Evolutionary conservation across 2,888 invertebrate genomes (phyloP).

Genomic region (Melanostoma mellinum): DNA sequence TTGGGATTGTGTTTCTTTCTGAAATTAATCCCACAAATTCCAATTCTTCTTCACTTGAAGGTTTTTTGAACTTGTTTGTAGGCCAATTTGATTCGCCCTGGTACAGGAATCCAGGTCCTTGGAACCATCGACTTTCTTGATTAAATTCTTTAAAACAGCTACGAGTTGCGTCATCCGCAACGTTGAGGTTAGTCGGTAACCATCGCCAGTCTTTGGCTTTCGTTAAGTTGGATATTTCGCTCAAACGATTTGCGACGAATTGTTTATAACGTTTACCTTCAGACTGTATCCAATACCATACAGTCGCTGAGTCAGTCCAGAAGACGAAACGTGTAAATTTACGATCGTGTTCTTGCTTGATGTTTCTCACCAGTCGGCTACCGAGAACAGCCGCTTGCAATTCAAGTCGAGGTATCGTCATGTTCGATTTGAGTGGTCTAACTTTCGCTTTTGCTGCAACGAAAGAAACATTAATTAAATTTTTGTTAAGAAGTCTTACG

Average conservation of each 20-base stretch:
- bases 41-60: neutral
- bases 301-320: constrained; percentile 72
- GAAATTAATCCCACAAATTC: neutral
- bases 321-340: constrained; percentile 37
- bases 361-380: constrained; percentile 23
- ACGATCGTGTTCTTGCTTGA: constrained; percentile 23
- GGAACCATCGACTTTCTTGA: constrained; percentile 5
- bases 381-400: constrained; percentile 66
- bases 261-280: neutral
- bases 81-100: constrained; percentile 1
- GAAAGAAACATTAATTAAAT: constrained; percentile 40
- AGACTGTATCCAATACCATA: neutral
- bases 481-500: constrained; percentile 42
- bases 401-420: constrained; percentile 63
- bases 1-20: neutral
- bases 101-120: constrained; percentile 5
- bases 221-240: constrained; percentile 51
- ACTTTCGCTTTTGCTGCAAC: constrained; percentile 69
- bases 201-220: constrained; percentile 25
- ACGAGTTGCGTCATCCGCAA: constrained; percentile 22
- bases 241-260: constrained; percentile 31
- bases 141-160: constrained; percentile 4
- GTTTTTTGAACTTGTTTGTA: neutral
- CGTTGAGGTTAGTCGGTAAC: constrained; percentile 29
- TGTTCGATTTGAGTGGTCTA: constrained; percentile 53